Conservation (phyloP, 2,888 invertebrate genomes). For the Glaucopsyche alexis region DNA sequence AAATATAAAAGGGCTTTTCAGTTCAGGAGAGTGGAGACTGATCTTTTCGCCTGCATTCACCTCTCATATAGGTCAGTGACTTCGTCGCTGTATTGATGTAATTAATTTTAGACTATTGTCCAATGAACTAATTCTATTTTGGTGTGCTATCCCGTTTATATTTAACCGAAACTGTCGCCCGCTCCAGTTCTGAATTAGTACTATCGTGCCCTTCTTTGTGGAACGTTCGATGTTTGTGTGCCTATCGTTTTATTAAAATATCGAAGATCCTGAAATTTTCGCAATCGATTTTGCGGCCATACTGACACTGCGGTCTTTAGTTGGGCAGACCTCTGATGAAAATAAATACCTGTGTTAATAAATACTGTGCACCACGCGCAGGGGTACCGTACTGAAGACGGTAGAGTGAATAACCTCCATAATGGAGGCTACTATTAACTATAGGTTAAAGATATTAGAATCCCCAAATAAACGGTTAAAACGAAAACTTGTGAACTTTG, state of each 20-base stretch:
- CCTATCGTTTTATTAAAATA: background rate
- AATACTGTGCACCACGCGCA: too few relatives aligned
- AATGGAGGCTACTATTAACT: too few relatives aligned
- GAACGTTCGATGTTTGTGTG: constrained; percentile 3
- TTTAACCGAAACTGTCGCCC: constrained; percentile 28
- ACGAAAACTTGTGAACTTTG: too few relatives aligned
- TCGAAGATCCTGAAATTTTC: background rate
- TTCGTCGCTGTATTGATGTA: background rate
- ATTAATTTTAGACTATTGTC: constrained; percentile 15
- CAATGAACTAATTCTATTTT: constrained; percentile 24
- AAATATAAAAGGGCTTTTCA: too few relatives aligned
- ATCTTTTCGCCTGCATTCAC: background rate
- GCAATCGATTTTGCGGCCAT: background rate
- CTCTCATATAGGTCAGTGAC: constrained; percentile 3
- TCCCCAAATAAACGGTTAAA: too few relatives aligned
- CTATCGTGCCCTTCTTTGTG: constrained; percentile 24
- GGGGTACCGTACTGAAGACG: too few relatives aligned
- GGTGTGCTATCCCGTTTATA: constrained; percentile 18
- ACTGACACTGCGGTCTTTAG: background rate
- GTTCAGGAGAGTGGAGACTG: background rate
- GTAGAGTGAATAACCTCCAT: too few relatives aligned
- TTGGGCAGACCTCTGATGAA: too few relatives aligned
- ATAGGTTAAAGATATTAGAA: too few relatives aligned
- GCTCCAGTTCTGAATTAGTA: constrained; percentile 21
- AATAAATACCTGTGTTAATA: too few relatives aligned